Evolutionary conservation across 2,113 vertebrate genomes (phyloP), one percentile per base, ranked within the genome.

Genomic region (Agelaius phoeniceus): DNA sequence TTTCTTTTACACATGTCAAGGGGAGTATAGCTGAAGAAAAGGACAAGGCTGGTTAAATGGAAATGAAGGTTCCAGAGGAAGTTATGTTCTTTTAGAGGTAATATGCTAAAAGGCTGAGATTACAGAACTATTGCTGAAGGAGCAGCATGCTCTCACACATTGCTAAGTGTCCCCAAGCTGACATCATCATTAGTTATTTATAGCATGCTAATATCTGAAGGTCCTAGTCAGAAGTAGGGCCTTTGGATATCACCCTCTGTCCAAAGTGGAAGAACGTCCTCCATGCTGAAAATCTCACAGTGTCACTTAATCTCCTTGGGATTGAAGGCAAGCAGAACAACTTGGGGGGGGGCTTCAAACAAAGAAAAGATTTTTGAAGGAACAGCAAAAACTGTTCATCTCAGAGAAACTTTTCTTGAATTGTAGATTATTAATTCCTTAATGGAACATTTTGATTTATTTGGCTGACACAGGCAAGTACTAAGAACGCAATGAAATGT

Each of bases 161-260:
- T 90, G 80, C 44, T 87, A 88, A 94, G 83, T 86, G 68, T 28
- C 88, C 89, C 69, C 58, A 87, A 69, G 90, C 86, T 94, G 90
- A 93, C 69, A 93, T 92, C 88, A 87, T 92, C 92, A 89, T 75
- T 75, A 92, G 86, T 89, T 97, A 96, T 96, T 96, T 93, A 75
- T 87, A 94, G 83, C 54, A 89, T 37, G 31, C 31, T 86, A 68
- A 55, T 89, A 72, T 67, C 85, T 90, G 62, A 84, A 91, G 73
- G 35, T 65, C 37, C 80, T 49, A 79, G 65, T 66, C 73, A 89
- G 65, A 90, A 63, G 26, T 39, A 52, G 85, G 73, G 58, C 61
- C 73, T 75, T 66, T 3, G 5, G 43, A 54, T 90, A 84, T n/a
- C 44, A 67, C 68, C 30, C 41, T 79, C 52, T 68, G 31, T 78